Base-by-base conservation (phyloP, 2,797 vertebrate genomes). In the Tympanoctomys barrerae region DNA sequence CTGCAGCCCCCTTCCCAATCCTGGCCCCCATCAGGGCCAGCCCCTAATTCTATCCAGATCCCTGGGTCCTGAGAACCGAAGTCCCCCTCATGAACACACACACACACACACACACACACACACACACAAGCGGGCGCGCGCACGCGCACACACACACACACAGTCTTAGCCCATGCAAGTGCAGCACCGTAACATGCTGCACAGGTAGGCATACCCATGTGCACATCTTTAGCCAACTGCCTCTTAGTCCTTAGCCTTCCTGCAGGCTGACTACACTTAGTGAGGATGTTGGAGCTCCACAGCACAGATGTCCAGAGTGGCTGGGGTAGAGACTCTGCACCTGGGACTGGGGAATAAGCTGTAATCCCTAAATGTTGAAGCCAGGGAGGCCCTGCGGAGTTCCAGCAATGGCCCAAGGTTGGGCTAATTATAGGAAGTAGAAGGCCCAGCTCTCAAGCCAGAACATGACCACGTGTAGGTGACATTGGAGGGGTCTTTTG, bases 1-100 rank as follows among this genome's bases (percentile, higher is more conserved):
- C 98, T 89, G 73, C 93, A 64, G 92, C 97, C 93, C 94, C 96
- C 97, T 97, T 12, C 96, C 84, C 96, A 94, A 98, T 97, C 95
- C 96, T 94, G 90, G 95, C 98, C 96, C 95, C 97, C 90, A 18
- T 96, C 97, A 87, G 24, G 70, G 42, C 97, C 62, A 96, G 96
- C 96, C 97, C 97, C 98, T 98, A 98, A 98, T 98, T 97, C 98
- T 91, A 97, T 98, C 98, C 98, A 98, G 98, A 98, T 96, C 97
- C 97, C 87, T 96, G 96, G 96, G 98, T 97, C 96, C 96, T 96
- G 90, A 95, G 96, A 97, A 94, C 86, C 52, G 22, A 93, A 93
- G 42, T 96, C 90, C 89, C 87, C 90, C 80, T 85, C 71, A 54
- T 71, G 89, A 89, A 73, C 49, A 70, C 46, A 62, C 18, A 22